phyloP scores from a whole-genome alignment of 2,113 vertebrate genomes.

The Equus przewalskii region DNA sequence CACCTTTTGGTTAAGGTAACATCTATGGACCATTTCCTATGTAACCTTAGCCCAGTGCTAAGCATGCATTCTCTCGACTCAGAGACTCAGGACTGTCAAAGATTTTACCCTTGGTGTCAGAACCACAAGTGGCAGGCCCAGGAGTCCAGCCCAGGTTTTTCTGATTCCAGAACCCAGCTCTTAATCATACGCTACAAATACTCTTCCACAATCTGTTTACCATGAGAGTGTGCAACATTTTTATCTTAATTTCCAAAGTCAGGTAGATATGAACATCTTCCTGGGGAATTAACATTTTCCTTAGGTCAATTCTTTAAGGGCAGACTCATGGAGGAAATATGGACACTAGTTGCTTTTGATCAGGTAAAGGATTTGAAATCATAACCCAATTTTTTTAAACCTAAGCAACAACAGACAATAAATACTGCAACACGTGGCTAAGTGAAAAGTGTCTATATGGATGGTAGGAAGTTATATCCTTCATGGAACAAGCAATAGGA shows the following conservation, averaged over 20 bases:
- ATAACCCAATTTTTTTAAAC: constrained; percentile 38
- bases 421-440: constrained; percentile 1
- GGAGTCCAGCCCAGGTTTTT: not conserved
- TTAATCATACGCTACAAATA: not conserved
- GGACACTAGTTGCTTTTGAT: constrained; percentile 37
- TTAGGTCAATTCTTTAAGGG: not conserved
- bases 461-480: not conserved
- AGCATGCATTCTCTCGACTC: not conserved
- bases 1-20: not conserved
- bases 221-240: not conserved
- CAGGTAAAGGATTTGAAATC: constrained; percentile 44
- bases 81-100: not conserved
- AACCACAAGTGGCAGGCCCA: not conserved
- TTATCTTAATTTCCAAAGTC: constrained; percentile 40
- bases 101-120: not conserved
- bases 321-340: constrained; percentile 44
- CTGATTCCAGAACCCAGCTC: not conserved
- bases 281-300: constrained; percentile 28
- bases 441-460: not conserved
- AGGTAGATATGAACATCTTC: not conserved
- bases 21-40: not conserved
- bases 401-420: constrained; percentile 53
- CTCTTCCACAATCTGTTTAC: not conserved
- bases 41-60: not conserved
- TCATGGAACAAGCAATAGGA: not conserved